A percentile compares a stretch with the other conserved stretches of the same genome.
Evolutionary conservation across 2,113 vertebrate genomes (phyloP).

Genomic region (Poeciliopsis retropinna): DNA sequence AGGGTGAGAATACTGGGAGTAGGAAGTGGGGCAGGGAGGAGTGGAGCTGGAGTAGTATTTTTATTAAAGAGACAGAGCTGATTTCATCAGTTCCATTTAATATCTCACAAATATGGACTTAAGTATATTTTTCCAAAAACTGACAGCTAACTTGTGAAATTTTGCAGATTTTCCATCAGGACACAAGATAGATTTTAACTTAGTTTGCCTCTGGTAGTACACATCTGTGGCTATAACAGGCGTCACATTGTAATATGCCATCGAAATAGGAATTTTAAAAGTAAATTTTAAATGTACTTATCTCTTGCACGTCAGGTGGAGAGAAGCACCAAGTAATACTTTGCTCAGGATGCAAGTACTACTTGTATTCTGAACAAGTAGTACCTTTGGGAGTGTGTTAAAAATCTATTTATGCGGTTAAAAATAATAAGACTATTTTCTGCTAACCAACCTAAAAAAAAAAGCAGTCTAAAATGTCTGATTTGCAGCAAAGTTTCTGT

Average conservation of each 20-base stretch:
- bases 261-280: too few species aligned
- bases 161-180: not conserved
- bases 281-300: too few species aligned
- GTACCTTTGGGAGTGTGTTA: too few species aligned
- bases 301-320: too few species aligned
- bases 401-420: too few species aligned
- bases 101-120: not conserved
- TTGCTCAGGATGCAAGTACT: too few species aligned
- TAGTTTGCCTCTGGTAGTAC: not conserved
- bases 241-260: too few species aligned
- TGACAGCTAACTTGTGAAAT: not conserved
- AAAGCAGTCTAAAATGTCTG: not conserved
- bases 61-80: conserved; percentile 69
- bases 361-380: too few species aligned
- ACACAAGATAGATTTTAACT: not conserved
- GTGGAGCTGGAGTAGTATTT: conserved; percentile 52
- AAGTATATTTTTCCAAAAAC: not conserved
- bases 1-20: conserved; percentile 46
- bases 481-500: not conserved
- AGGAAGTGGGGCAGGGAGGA: conserved; percentile 39
- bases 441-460: not conserved
- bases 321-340: too few species aligned
- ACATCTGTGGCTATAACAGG: not conserved
- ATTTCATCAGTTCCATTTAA: conserved; percentile 15
- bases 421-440: too few species aligned